Evolutionary conservation across 1,140 invertebrate species (phyloP), one percentile per base, ranked within the genome.

Genomic region (Aethina tumida): DNA sequence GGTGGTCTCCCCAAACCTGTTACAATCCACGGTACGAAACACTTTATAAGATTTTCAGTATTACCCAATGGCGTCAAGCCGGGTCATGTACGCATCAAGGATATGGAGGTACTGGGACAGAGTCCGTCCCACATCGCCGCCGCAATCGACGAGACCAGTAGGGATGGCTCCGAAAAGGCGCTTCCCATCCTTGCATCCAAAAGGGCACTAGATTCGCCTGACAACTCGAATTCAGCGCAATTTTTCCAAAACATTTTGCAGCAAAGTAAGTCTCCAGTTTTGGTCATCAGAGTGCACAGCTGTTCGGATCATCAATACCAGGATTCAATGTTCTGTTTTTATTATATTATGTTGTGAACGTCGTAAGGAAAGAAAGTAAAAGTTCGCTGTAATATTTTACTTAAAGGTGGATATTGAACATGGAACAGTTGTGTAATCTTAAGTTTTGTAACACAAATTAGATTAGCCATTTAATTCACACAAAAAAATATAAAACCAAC

Each of bases 1-100:
- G 93, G 92, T 29, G 93, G 91, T 6, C 68, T 94, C 24, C 91
- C 92, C 0, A 88, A 91, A 53, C 80, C 89, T 1, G 80, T 94
- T 34, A 72, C 81, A 32, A 70, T 95, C 16, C 75, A 78, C 14
- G 81, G 78, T 12, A 77, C 79, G 41, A 82, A 82, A 45, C 84
- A 91, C 61, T 91, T 84, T 49, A 74, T 97, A 13, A 68, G 87
- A 19, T 78, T 94, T 44, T 73, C 82, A 0, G 80, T 82, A 0
- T 63, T 93, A 32, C 85, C 91, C 0, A 75, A 78, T 32, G 78
- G 81, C 15, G 66, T 84, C 2, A 69, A 68, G 27, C 76, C 81
- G 1, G 83, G 84, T 0, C 68, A 72, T 36, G 67, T 84, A 0
- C 68, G 67, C 41, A 81, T 86, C 13, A 61, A 66, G 2, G 74